Conservation (phyloP, 2,797 vertebrate genomes). For the Arrhamphus sclerolepis region DNA sequence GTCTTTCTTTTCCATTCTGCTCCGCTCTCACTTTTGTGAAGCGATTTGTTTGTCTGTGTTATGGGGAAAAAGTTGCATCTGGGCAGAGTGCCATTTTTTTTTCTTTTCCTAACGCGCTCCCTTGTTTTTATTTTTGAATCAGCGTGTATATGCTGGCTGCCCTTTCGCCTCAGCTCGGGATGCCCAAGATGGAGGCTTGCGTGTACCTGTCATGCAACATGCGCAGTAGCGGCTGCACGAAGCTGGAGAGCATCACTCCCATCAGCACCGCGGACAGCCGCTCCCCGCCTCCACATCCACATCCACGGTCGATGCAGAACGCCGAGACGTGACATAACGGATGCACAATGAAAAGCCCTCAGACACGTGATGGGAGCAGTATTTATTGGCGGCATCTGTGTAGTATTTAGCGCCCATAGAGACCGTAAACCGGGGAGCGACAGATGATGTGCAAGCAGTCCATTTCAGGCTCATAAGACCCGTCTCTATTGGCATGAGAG, state of each 20-base stretch:
- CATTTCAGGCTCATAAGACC: too few species aligned
- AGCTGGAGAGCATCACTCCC: slow-evolving; percentile 56
- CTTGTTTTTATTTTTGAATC: slow-evolving; percentile 50
- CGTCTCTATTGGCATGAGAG: too few species aligned
- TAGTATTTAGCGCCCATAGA: too few species aligned
- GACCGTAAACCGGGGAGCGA: too few species aligned
- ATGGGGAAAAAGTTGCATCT: slow-evolving; percentile 65
- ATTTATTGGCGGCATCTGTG: slow-evolving; percentile 34
- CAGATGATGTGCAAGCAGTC: too few species aligned
- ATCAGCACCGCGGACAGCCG: slow-evolving; percentile 68
- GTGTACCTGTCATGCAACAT: slow-evolving; percentile 83
- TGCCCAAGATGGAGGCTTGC: slow-evolving; percentile 83
- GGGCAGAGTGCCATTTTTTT: slow-evolving; percentile 65
- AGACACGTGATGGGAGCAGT: slow-evolving; percentile 26
- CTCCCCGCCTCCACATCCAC: slow-evolving; percentile 37
- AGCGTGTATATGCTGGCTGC: slow-evolving; percentile 62
- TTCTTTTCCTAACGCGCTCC: not conserved
- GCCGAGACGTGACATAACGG: slow-evolving; percentile 27
- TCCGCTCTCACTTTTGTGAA: slow-evolving; percentile 19
- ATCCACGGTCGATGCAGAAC: slow-evolving; percentile 7
- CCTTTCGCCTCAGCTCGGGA: slow-evolving; percentile 75
- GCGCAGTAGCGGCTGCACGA: slow-evolving; percentile 75
- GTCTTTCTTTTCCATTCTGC: slow-evolving; percentile 63
- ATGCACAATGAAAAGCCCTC: slow-evolving; percentile 1
- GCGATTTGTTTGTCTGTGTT: slow-evolving; percentile 14